A percentile compares a stretch with the other conserved stretches of the same genome.
Conservation (phyloP, 2,888 invertebrate genomes). For the Allolobophora icterica region DNA sequence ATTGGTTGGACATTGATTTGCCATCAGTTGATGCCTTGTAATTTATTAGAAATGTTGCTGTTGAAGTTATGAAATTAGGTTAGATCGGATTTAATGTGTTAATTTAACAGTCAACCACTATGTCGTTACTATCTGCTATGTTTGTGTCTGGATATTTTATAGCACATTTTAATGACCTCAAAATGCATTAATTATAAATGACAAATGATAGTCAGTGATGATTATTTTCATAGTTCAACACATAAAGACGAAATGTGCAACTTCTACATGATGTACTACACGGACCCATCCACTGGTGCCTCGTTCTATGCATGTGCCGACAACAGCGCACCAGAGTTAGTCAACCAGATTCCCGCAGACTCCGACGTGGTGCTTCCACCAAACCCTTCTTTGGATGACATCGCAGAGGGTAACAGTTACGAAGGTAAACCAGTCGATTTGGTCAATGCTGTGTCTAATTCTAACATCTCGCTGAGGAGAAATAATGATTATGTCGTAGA, state of each 20-base stretch:
- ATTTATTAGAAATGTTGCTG: too few species aligned
- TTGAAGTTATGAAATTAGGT: too few species aligned
- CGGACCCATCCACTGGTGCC: conserved; percentile 49
- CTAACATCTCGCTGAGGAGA: neutral
- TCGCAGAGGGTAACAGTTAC: conserved; percentile 52
- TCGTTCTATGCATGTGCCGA: conserved; percentile 51
- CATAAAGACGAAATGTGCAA: conserved; percentile 66
- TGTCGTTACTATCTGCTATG: too few species aligned
- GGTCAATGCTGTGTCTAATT: neutral
- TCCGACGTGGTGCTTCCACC: conserved; percentile 66
- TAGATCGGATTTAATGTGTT: too few species aligned
- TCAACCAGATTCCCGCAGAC: conserved; percentile 61
- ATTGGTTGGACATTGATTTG: too few species aligned
- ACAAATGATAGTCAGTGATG: neutral
- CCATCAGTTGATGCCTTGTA: too few species aligned
- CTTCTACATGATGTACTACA: conserved; percentile 66
- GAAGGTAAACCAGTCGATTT: neutral
- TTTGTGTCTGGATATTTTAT: too few species aligned
- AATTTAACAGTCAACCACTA: too few species aligned
- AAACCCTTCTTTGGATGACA: conserved; percentile 64
- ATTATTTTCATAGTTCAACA: conserved; percentile 53
- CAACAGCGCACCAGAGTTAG: conserved; percentile 53
- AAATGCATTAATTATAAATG: too few species aligned
- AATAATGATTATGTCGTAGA: neutral
- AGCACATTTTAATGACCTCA: too few species aligned